Evolutionary conservation across 2,888 invertebrate species (phyloP), one percentile per base, ranked within the genome.

Genomic region (Frankliniella fusca): DNA sequence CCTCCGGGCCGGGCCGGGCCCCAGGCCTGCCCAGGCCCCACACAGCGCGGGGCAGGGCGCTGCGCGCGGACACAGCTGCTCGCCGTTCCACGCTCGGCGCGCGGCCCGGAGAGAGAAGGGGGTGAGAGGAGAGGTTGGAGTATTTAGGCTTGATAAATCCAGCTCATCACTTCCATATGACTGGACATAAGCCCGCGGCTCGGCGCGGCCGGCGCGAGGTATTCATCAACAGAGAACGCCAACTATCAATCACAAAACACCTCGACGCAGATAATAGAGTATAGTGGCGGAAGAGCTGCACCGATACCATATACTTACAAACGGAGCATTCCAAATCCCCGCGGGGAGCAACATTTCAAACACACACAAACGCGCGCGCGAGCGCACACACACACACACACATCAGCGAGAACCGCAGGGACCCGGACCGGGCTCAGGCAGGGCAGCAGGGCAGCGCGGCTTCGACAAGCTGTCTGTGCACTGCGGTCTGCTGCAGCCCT

Each of bases 121-220:
- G 38, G 38, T 38, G 38, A 38, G 38, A 76, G 70, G n/a, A n/a
- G 65, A 76, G 70, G 70, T 76, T 38, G 70, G 27, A 27, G 70
- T 76, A 76, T 76, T 76, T 76, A 76, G 70, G 70, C 70, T 76
- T 76, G 70, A 76, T 76, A 76, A 76, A 76, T 76, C 70, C 70
- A 12, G 27, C 70, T 76, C 70, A 76, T 76, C 70, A 76, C 70
- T 76, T 76, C 70, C 70, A 76, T 76, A 76, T 76, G 70, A 76
- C 70, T 76, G 70, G 70, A 76, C 70, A 11, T 23, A 23, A 70
- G 70, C 70, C 70, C n/a, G 70, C 23, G 27, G 27, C 70, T 12
- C 27, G 27, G 27, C 70, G 23, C 27, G 54, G 15, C 54, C 18
- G 15, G 54, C 54, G 38, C 70, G 70, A 27, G 27, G 70, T 7